Evolutionary conservation across 2,797 vertebrate species (phyloP), one percentile per base, ranked within the genome.

Genomic region (Lycodopsis pacificus): DNA sequence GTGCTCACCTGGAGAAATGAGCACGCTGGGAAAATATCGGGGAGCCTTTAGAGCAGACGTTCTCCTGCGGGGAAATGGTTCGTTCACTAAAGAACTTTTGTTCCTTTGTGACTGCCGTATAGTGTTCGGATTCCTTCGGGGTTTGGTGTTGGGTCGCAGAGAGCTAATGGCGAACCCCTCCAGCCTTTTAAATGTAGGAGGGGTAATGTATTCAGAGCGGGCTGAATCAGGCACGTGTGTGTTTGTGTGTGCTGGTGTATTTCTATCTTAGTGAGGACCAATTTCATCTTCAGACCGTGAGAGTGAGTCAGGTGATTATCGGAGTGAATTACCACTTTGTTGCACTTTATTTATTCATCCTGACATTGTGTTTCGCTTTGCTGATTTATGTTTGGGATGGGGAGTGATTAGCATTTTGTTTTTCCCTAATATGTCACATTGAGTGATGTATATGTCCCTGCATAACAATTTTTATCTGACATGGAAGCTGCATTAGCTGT

Each of bases 111-210:
- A 0, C 19, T 59, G 25, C 4, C 63, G 1, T 5, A 19, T 5
- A 19, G 46, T 42, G 22, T 72, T 56, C 57, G 64, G 53, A 65
- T 64, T 73, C 49, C 70, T 64, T 34, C 38, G 0, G 19, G 68
- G 59, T 57, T 77, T 49, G 44, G 25, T 15, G 9, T 54, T 15
- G 30, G 54, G 22, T 32, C 53, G 57, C 53, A 12, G 53, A 54
- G 34, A 62, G 73, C 71, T 73, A 22, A 79, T 34, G 42, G 70
- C 63, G 1, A 61, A 25, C 0, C 34, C 70, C 58, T 40, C 0
- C 2, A 72, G 68, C 40, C 19, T 44, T 44, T 10, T 58, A 11
- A n/a, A 25, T 25, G 71, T 7, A 2, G 57, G 51, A 46, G 48
- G 44, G 13, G 7, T 36, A n/a, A 70, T 84, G 42, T 56, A 48